A percentile compares a stretch with the other conserved stretches of the same genome.
Conservation (phyloP, 1,140 invertebrate genomes). For the Cydia amplana region DNA sequence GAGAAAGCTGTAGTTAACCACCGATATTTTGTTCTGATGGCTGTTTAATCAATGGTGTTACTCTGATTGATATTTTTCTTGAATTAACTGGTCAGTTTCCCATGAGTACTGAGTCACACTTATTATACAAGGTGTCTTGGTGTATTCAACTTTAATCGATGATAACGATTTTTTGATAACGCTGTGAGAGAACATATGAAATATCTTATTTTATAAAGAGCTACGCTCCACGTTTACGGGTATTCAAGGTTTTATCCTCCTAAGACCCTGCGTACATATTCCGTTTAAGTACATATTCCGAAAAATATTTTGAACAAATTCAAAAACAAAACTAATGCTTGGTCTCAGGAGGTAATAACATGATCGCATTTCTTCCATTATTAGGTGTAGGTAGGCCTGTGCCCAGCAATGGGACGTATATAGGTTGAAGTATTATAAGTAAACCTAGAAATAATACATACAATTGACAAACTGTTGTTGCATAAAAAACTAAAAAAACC, state of each 20-base stretch:
- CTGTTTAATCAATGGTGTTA: background rate
- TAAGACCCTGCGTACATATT: too few species aligned
- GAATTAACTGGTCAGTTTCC: background rate
- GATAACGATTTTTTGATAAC: conserved; percentile 8
- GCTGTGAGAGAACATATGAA: background rate
- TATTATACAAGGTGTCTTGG: background rate
- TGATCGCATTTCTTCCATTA: too few species aligned
- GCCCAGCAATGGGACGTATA: too few species aligned
- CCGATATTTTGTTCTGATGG: conserved; percentile 9
- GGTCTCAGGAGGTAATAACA: too few species aligned
- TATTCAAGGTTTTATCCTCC: too few species aligned
- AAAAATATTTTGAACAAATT: too few species aligned
- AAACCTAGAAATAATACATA: conserved; percentile 22
- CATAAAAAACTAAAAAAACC: background rate
- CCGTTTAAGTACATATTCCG: too few species aligned
- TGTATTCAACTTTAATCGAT: background rate
- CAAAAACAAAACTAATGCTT: too few species aligned
- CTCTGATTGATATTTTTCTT: conserved; percentile 10
- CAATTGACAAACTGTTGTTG: background rate
- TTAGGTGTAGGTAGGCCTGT: too few species aligned
- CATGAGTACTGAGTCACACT: conserved; percentile 21
- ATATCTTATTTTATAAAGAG: too few species aligned
- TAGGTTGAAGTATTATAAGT: too few species aligned
- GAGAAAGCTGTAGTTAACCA: background rate
- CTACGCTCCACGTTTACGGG: too few species aligned